phyloP scores from a whole-genome alignment of 2,113 vertebrate species.

The Microtus ochrogaster region DNA sequence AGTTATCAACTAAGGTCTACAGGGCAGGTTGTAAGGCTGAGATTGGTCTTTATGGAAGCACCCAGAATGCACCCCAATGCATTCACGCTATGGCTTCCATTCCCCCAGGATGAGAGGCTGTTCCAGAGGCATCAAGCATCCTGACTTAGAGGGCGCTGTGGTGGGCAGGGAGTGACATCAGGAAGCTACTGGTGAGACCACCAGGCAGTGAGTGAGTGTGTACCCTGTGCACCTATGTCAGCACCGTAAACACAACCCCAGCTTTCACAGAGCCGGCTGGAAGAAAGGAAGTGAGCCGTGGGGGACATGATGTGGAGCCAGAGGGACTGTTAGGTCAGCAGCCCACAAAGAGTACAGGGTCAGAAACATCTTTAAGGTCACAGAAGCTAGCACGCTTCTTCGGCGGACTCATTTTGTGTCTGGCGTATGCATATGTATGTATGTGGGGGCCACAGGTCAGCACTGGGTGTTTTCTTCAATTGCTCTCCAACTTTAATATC shows the following conservation, averaged over 20 bases:
- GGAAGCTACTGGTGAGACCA: neutral
- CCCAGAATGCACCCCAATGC: neutral
- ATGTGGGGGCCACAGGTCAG: neutral
- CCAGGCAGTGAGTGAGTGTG: neutral
- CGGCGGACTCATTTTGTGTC: neutral
- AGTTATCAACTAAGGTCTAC: neutral
- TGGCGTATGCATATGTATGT: neutral
- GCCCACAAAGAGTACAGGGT: neutral
- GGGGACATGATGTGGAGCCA: neutral
- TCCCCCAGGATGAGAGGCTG: neutral
- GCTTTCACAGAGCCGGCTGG: neutral
- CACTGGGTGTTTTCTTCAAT: neutral
- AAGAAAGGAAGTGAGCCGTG: neutral
- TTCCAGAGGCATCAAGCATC: neutral
- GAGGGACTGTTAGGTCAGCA: neutral
- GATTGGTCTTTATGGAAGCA: neutral
- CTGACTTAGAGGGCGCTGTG: neutral
- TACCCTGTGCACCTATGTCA: neutral
- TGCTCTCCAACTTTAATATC: neutral
- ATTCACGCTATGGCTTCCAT: neutral
- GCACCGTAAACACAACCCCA: neutral
- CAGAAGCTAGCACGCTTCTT: neutral
- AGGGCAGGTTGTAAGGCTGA: neutral
- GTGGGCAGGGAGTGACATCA: neutral
- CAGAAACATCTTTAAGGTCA: neutral